A percentile compares a stretch with the other conserved stretches of the same genome.
Conservation (phyloP, 2,113 vertebrate species). For the Colaptes auratus region DNA sequence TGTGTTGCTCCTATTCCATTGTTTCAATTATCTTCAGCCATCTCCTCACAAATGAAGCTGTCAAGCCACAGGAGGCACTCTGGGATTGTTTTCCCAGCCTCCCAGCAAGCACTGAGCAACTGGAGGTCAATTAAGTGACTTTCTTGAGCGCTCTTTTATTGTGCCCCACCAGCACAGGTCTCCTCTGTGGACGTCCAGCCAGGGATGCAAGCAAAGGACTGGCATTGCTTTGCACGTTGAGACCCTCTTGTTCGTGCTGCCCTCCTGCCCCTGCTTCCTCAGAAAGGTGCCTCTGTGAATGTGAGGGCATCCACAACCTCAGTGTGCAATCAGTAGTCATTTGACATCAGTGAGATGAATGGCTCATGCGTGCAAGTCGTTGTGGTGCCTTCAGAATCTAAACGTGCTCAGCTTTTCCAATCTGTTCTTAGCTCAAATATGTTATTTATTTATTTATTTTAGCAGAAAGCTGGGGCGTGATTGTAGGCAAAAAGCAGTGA, state of each 20-base stretch:
- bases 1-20: background rate
- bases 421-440: background rate
- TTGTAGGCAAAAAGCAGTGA: background rate
- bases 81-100: background rate
- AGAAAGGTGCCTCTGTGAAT: background rate
- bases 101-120: background rate
- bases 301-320: background rate
- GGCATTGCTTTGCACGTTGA: background rate
- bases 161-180: background rate
- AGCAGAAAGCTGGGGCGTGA: background rate
- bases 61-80: background rate
- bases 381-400: background rate
- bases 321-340: background rate
- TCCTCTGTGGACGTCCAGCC: background rate
- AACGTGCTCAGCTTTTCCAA: background rate
- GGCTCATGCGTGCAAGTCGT: rapidly evolving
- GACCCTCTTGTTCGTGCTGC: background rate
- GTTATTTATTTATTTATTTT: too few relatives aligned
- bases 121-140: background rate
- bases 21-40: background rate
- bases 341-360: background rate
- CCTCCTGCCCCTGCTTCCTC: background rate
- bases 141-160: background rate
- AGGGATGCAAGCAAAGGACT: background rate
- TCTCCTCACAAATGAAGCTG: background rate